A percentile compares a stretch with the other conserved stretches of the same genome.
Evolutionary conservation across 2,888 invertebrate species (phyloP).

Genomic region (Leptarthrus brevirostris): DNA sequence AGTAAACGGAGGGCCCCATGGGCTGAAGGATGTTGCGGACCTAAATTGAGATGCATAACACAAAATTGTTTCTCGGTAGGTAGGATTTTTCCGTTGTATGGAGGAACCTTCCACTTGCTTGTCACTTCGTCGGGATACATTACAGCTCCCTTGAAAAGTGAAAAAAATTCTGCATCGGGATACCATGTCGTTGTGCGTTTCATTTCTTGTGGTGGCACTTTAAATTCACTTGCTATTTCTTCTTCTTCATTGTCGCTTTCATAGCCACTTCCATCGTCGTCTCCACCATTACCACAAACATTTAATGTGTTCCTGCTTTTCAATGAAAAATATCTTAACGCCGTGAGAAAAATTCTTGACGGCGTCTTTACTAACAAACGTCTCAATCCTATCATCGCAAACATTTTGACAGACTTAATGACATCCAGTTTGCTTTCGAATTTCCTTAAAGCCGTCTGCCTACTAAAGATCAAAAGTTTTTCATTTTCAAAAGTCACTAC

Average conservation of each 20-base stretch:
- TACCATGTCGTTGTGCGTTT: constrained; percentile 68
- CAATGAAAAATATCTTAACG: too few species aligned
- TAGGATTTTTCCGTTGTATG: constrained; percentile 62
- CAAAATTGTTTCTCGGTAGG: constrained; percentile 72
- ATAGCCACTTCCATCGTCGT: too few species aligned
- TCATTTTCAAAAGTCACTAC: too few species aligned
- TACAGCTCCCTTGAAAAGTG: constrained; percentile 70
- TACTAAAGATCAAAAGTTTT: too few species aligned
- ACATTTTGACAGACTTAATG: too few species aligned
- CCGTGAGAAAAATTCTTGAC: too few species aligned
- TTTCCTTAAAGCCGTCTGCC: too few species aligned
- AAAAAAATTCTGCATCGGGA: constrained; percentile 74
- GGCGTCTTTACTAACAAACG: too few species aligned
- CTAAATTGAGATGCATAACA: constrained; percentile 83
- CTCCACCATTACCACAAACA: too few species aligned
- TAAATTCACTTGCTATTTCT: neutral
- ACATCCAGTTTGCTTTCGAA: too few species aligned
- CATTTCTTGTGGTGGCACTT: neutral
- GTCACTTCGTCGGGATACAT: constrained; percentile 70
- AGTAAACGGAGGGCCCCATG: constrained; percentile 88
- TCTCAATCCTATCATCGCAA: too few species aligned
- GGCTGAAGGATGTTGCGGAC: constrained; percentile 91
- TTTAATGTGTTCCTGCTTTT: too few species aligned
- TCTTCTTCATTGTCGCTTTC: neutral
- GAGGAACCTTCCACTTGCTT: constrained; percentile 59